Evolutionary conservation across 1,140 invertebrate genomes (phyloP), one percentile per base, ranked within the genome.

Genomic region (Wiebesia pumilae): DNA sequence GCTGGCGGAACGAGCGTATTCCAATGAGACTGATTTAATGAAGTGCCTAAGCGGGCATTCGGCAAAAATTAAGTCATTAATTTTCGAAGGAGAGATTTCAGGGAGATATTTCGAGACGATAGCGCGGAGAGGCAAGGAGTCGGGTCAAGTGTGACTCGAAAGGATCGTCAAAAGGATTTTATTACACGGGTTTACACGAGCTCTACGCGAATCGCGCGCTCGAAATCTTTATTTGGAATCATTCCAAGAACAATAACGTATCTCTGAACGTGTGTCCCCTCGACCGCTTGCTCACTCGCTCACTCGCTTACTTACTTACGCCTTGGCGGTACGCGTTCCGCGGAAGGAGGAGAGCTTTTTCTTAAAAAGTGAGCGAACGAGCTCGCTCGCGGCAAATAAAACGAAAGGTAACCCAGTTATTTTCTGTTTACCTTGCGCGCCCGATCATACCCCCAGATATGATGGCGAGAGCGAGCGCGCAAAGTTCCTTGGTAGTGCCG

Each of bases 211-310:
- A 81, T 62, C 80, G 75, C 84, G 82, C 89, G 91, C 89, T 89
- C 92, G 91, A 93, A 94, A 94, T 94, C 93, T 94, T 94, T 93
- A 94, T 94, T 94, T 93, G 91, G 90, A 93, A 94, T 94, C 93
- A 93, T 94, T 94, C 93, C 92, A 93, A 91, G 93, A 94, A 94
- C 93, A 94, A 94, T 94, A 94, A 94, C 92, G 90, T 91, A 91
- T 91, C 89, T 65, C 30, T 71, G 43, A 81, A 62, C 84, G 88
- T 87, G 87, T 84, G 65, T 88, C 75, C 80, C 78, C 3, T 77
- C 85, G 54, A 27, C 54, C 33, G 19, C 83, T 62, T 43, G 19
- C 51, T 54, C 19, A 47, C 80, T 77, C 80, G 43, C 51, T 54
- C 19, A 47, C 80, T 77, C 80, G 43, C 81, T 88, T 75, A 84